Conservation (phyloP, 2,113 vertebrate species). For the Solea senegalensis region DNA sequence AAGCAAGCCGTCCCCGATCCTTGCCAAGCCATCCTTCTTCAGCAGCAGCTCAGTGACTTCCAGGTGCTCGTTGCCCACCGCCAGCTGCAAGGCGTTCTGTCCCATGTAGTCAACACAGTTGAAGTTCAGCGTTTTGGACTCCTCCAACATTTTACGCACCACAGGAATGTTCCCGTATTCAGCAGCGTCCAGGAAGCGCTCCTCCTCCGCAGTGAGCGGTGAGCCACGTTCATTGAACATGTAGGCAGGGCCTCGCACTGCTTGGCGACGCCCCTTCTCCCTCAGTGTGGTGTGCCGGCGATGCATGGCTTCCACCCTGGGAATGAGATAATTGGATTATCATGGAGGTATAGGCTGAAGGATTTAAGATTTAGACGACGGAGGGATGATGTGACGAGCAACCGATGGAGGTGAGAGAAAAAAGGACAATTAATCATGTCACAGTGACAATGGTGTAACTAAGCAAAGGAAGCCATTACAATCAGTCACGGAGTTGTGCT, state of each 20-base stretch:
- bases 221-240: conserved; percentile 98
- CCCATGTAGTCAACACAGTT: conserved; percentile 99
- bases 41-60: conserved; percentile 96
- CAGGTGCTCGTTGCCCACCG: conserved; percentile 94
- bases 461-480: conserved; percentile 24
- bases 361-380: background rate
- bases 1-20: conserved; percentile 92
- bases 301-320: conserved; percentile 87
- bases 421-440: conserved; percentile 8
- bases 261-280: conserved; percentile 96
- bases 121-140: conserved; percentile 95
- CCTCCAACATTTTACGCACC: conserved; percentile 96
- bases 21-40: conserved; percentile 92
- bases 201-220: conserved; percentile 91
- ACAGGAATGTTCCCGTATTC: conserved; percentile 98
- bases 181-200: conserved; percentile 92
- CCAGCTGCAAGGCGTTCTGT: conserved; percentile 93
- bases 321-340: background rate
- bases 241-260: conserved; percentile 93
- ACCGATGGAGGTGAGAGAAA: conserved; percentile 11
- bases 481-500: conserved; percentile 13
- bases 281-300: conserved; percentile 92
- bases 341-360: background rate
- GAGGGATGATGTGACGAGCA: background rate
- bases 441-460: background rate